These are phyloP conservation scores for Drosophila neutralis DNA, from an alignment of 2,888 invertebrate species.

Conservation along the genomic window DNA sequence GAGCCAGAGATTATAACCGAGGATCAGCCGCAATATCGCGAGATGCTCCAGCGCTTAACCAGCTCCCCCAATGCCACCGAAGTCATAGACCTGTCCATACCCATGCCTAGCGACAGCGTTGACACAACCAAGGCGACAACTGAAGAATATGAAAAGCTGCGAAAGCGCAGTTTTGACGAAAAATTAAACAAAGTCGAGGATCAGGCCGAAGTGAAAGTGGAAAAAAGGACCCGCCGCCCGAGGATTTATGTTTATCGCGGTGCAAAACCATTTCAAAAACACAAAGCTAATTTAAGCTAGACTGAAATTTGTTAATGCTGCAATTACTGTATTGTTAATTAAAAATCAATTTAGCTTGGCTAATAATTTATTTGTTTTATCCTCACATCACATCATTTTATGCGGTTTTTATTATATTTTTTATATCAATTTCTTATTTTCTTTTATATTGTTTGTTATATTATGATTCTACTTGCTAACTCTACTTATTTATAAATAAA, in stretches of 20 bases:
- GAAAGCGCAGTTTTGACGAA: slow-evolving; percentile 54
- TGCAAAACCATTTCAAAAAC: slow-evolving; percentile 57
- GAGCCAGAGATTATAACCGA: slow-evolving; percentile 78
- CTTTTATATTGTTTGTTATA: background rate
- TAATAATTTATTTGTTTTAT: background rate
- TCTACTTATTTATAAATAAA: background rate
- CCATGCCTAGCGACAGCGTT: slow-evolving; percentile 2
- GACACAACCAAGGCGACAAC: background rate
- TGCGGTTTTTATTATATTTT: too few species aligned
- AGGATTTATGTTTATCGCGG: slow-evolving; percentile 34
- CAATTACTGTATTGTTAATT: background rate
- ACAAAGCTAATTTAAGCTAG: slow-evolving; percentile 56
- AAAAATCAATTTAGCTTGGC: too few species aligned
- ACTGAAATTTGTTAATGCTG: background rate
- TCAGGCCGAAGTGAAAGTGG: slow-evolving; percentile 1
- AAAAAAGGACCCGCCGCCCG: slow-evolving; percentile 9
- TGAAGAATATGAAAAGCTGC: slow-evolving; percentile 51
- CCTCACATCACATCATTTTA: background rate
- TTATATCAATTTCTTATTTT: background rate
- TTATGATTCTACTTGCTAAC: background rate
- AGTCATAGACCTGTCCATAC: slow-evolving; percentile 58
- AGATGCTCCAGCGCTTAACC: slow-evolving; percentile 62
- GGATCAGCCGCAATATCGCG: slow-evolving; percentile 75
- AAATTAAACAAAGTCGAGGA: background rate
- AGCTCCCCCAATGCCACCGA: slow-evolving; percentile 35